These are phyloP conservation scores for Drosophila truncata DNA, from an alignment of 1,140 invertebrate species.

Conservation along the genomic window DNA sequence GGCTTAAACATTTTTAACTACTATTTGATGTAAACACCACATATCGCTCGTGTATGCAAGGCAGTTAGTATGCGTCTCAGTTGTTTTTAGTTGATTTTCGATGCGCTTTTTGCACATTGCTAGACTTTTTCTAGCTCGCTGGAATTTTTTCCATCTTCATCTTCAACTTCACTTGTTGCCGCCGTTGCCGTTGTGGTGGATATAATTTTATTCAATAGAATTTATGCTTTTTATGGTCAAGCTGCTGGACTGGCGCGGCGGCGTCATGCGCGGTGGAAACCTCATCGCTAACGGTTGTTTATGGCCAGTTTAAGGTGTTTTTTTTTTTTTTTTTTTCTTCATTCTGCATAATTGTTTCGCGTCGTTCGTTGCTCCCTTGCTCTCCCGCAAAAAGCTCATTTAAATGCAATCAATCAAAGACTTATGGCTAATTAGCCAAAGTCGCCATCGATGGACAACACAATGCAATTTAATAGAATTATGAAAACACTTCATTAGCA, in stretches of 20 bases:
- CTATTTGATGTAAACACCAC: constrained; percentile 41
- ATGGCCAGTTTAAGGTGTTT: constrained; percentile 48
- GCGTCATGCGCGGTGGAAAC: constrained; percentile 59
- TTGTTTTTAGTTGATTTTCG: constrained; percentile 46
- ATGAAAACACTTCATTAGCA: constrained; percentile 53
- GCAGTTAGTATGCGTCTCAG: constrained; percentile 3
- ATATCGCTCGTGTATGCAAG: constrained; percentile 6
- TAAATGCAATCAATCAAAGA: constrained; percentile 57
- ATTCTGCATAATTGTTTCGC: constrained; percentile 41
- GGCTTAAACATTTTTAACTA: neutral
- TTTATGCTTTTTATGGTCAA: constrained; percentile 70
- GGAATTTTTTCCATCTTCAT: constrained; percentile 41
- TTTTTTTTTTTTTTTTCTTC: neutral
- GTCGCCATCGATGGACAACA: neutral
- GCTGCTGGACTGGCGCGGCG: constrained; percentile 41
- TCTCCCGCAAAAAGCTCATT: constrained; percentile 24
- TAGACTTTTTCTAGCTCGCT: constrained; percentile 54
- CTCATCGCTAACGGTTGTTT: constrained; percentile 54
- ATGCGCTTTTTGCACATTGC: constrained; percentile 76
- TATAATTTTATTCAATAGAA: constrained; percentile 70
- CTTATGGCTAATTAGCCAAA: constrained; percentile 29
- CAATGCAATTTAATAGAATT: constrained; percentile 47
- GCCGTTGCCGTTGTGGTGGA: constrained; percentile 6
- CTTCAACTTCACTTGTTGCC: neutral
- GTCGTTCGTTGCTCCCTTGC: constrained; percentile 31